These are phyloP conservation scores for Dicycla oo DNA, from an alignment of 2,888 invertebrate species.

Conservation along the genomic window DNA sequence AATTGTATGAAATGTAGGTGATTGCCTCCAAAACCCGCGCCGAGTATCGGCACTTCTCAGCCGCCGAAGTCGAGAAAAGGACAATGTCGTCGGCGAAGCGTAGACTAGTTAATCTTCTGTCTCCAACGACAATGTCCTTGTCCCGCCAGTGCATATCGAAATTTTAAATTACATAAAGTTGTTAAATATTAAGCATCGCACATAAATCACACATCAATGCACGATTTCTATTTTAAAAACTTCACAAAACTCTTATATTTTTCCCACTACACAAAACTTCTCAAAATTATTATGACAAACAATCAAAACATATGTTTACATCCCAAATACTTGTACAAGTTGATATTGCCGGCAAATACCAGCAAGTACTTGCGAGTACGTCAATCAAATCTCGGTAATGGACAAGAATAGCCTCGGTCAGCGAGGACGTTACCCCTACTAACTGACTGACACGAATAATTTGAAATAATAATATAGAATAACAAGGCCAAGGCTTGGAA, in stretches of 20 bases:
- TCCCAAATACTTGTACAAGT: slow-evolving; percentile 38
- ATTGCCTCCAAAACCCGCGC: no score
- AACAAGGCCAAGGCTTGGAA: background rate
- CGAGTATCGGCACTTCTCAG: no score
- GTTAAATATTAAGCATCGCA: no score
- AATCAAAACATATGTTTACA: slow-evolving; percentile 38
- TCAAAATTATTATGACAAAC: slow-evolving; percentile 2
- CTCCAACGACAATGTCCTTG: no score
- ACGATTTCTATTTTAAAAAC: no score
- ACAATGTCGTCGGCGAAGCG: no score
- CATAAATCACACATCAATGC: background rate
- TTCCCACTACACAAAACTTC: background rate
- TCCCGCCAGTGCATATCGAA: no score
- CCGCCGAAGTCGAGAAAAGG: no score
- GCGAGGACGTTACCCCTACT: slow-evolving; percentile 52
- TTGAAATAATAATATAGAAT: slow-evolving; percentile 10
- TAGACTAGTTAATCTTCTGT: no score
- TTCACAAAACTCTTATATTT: background rate
- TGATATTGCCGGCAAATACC: slow-evolving; percentile 22
- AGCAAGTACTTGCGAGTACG: slow-evolving; percentile 45
- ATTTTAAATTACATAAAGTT: no score
- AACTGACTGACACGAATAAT: slow-evolving; percentile 24
- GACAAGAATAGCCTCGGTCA: slow-evolving; percentile 65
- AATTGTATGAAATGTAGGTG: no score
- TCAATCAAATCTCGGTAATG: slow-evolving; percentile 65